Conservation (phyloP, 2,797 vertebrate genomes). For the Clarias laeviceps region DNA sequence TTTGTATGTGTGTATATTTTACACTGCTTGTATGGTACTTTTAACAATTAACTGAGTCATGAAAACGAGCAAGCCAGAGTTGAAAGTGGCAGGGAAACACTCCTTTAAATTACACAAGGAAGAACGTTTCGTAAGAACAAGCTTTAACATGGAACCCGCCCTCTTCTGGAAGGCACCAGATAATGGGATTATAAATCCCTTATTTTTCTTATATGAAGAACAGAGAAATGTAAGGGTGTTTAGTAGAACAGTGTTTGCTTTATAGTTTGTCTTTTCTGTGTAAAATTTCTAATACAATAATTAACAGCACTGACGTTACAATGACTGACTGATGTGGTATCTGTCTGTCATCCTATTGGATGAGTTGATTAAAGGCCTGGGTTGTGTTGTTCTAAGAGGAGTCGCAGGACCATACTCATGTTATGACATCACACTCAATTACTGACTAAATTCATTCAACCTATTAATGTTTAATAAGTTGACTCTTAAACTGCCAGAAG, state of each 20-base stretch:
- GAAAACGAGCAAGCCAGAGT: background rate
- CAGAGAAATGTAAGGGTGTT: background rate
- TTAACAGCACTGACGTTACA: background rate
- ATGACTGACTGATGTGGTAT: background rate
- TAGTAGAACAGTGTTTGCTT: background rate
- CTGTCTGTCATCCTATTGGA: background rate
- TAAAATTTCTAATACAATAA: background rate
- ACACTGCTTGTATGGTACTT: background rate
- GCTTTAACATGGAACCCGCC: background rate
- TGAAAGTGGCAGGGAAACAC: background rate
- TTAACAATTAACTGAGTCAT: background rate
- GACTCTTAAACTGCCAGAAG: background rate
- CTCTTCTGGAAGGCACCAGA: background rate
- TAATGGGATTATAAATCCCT: background rate
- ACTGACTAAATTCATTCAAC: constrained; percentile 25
- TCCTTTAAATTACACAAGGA: background rate
- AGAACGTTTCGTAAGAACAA: background rate
- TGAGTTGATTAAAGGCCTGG: background rate
- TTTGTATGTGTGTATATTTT: background rate
- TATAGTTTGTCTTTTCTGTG: background rate
- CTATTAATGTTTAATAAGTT: constrained; percentile 23
- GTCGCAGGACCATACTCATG: background rate
- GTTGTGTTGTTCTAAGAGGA: constrained; percentile 23
- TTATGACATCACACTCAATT: constrained; percentile 1
- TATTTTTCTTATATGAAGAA: background rate